Evolutionary conservation across 37 sponge, comb jelly and placozoan species (phyloP).

Genomic region (Ianthella basta): DNA sequence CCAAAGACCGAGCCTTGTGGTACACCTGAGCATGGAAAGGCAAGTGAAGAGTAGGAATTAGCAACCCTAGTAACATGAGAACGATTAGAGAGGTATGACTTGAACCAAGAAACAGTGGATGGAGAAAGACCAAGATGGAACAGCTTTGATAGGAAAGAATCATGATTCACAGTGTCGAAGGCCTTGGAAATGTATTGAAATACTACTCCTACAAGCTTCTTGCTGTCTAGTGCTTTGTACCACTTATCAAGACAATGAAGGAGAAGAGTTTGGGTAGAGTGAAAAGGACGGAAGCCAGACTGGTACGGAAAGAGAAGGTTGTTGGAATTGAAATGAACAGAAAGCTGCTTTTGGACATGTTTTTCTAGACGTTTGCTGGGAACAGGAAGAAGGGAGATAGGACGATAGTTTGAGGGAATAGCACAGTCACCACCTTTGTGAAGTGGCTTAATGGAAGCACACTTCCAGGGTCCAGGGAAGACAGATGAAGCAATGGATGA

Average conservation of each 20-base stretch:
- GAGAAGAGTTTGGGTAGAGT: slow-evolving; percentile 20
- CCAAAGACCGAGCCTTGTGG: slow-evolving; percentile 6
- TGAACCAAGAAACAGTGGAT: slow-evolving; percentile 7
- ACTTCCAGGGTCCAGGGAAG: slow-evolving; percentile 6
- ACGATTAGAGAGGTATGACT: background rate
- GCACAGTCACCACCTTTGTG: slow-evolving; percentile 9
- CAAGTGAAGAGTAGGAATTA: slow-evolving; percentile 7
- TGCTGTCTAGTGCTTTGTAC: slow-evolving; percentile 11
- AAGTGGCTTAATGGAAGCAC: slow-evolving; percentile 10
- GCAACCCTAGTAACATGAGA: background rate
- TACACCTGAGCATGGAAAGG: background rate
- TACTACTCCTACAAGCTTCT: background rate
- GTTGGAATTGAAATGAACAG: background rate
- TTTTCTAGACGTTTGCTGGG: background rate
- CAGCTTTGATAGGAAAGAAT: background rate
- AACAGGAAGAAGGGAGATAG: slow-evolving; percentile 6
- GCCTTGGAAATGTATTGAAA: slow-evolving; percentile 13
- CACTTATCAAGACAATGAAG: slow-evolving; percentile 5
- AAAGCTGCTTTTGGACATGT: background rate
- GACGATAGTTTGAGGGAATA: background rate
- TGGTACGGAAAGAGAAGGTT: slow-evolving; percentile 1
- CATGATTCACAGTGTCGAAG: slow-evolving; percentile 12
- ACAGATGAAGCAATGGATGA: background rate
- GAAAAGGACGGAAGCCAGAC: slow-evolving; percentile 10
- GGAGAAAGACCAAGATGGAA: slow-evolving; percentile 9